These are phyloP conservation scores for Solea senegalensis DNA, from an alignment of 2,113 vertebrate genomes.

Conservation along the genomic window DNA sequence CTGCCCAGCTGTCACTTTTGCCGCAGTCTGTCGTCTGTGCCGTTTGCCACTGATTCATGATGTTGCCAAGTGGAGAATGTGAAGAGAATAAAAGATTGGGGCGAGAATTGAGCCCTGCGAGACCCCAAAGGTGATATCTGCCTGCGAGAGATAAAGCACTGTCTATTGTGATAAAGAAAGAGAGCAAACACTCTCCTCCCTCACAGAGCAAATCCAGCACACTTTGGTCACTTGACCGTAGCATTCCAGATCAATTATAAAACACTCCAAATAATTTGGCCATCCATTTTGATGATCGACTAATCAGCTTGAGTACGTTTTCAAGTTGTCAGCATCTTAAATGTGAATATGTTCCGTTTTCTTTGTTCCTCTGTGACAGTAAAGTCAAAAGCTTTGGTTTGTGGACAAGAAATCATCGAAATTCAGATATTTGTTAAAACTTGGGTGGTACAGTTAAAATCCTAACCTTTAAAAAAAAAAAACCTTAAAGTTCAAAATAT, in stretches of 20 bases:
- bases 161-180: constrained; percentile 43
- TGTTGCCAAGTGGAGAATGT: constrained; percentile 55
- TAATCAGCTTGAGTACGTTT: no score
- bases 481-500: no score
- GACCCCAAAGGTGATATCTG: constrained; percentile 65
- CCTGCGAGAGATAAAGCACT: constrained; percentile 60
- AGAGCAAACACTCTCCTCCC: constrained; percentile 9
- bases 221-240: not conserved
- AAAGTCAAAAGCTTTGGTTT: no score
- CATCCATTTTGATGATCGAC: no score
- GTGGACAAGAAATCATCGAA: no score
- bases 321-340: no score
- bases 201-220: constrained; percentile 22
- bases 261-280: not conserved
- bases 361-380: no score
- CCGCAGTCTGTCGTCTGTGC: constrained; percentile 8
- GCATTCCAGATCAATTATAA: not conserved
- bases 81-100: constrained; percentile 51
- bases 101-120: constrained; percentile 53
- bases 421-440: no score
- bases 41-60: constrained; percentile 64
- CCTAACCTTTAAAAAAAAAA: no score
- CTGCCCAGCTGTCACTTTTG: constrained; percentile 1
- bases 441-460: no score
- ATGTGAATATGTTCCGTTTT: no score